These are phyloP conservation scores for Noturus placidus DNA, from an alignment of 2,113 vertebrate genomes.

Conservation along the genomic window DNA sequence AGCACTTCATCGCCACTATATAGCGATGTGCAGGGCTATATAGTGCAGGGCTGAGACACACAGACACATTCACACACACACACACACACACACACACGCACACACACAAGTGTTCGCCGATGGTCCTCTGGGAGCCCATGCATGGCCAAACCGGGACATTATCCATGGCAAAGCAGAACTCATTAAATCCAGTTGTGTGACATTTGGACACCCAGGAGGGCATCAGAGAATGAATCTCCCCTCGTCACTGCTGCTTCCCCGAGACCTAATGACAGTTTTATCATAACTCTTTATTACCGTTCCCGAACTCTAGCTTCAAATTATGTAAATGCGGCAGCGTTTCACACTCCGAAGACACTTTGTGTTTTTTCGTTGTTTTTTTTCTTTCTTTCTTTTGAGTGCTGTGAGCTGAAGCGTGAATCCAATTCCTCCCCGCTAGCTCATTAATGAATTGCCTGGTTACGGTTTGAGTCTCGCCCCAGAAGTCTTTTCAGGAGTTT, in stretches of 20 bases:
- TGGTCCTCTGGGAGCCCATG: slow-evolving; percentile 19
- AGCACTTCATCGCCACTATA: slow-evolving; percentile 11
- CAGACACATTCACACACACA: background rate
- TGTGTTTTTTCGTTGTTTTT: slow-evolving; percentile 53
- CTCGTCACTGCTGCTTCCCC: slow-evolving; percentile 51
- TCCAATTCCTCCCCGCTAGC: slow-evolving; percentile 70
- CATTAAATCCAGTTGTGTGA: slow-evolving; percentile 67
- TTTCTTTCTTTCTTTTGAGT: slow-evolving; percentile 34
- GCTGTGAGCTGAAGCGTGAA: slow-evolving; percentile 66
- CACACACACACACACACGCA: slow-evolving; percentile 30
- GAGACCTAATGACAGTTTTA: slow-evolving; percentile 72
- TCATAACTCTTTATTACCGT: slow-evolving; percentile 72
- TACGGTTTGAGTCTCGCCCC: slow-evolving; percentile 66
- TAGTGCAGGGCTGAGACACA: background rate
- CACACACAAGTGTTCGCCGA: slow-evolving; percentile 41
- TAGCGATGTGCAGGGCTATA: background rate
- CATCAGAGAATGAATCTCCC: slow-evolving; percentile 63
- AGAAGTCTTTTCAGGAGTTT: slow-evolving; percentile 41
- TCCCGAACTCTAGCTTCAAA: slow-evolving; percentile 61
- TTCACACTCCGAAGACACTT: slow-evolving; percentile 63
- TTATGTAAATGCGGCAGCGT: slow-evolving; percentile 70
- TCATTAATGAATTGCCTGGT: slow-evolving; percentile 72
- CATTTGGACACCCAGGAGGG: slow-evolving; percentile 63
- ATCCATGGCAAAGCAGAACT: slow-evolving; percentile 59
- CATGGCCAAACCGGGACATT: slow-evolving; percentile 58